These are phyloP conservation scores for Ecdyonurus torrentis DNA, from an alignment of 2,888 invertebrate genomes.

Conservation along the genomic window DNA sequence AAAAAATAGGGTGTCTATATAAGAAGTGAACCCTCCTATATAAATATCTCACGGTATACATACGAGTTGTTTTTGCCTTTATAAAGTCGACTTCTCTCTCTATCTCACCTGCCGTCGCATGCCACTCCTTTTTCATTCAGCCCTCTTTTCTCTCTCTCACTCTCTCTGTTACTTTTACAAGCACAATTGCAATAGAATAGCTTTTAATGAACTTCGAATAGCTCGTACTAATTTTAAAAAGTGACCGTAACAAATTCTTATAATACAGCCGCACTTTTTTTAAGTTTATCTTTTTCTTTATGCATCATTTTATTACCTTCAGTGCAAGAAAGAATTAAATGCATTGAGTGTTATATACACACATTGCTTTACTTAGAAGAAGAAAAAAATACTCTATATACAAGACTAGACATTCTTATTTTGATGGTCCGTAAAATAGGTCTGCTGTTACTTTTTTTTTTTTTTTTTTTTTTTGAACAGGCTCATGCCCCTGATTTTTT, in stretches of 20 bases:
- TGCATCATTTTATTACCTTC: not conserved
- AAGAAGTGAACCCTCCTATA: no score
- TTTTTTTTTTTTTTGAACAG: not conserved
- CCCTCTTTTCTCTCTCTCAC: not conserved
- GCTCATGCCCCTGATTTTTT: not conserved
- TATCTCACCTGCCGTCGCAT: not conserved
- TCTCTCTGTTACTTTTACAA: not conserved
- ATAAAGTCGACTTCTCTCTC: no score
- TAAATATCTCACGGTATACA: no score
- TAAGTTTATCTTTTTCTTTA: not conserved
- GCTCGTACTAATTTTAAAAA: constrained; percentile 9
- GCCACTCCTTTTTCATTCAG: not conserved
- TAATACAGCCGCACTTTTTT: no score
- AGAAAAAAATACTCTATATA: not conserved
- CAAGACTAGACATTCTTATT: not conserved
- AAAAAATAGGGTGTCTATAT: no score
- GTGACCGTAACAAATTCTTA: constrained; percentile 8
- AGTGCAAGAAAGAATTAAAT: not conserved
- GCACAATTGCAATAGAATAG: constrained; percentile 5
- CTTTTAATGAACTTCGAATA: constrained; percentile 9
- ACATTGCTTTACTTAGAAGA: not conserved
- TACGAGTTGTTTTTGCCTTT: no score
- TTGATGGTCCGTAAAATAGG: not conserved
- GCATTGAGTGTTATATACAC: not conserved
- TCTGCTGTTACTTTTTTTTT: not conserved